Evolutionary conservation across 1,140 invertebrate genomes (phyloP), one percentile per base, ranked within the genome.

Genomic region (Ganaspis sp.): DNA sequence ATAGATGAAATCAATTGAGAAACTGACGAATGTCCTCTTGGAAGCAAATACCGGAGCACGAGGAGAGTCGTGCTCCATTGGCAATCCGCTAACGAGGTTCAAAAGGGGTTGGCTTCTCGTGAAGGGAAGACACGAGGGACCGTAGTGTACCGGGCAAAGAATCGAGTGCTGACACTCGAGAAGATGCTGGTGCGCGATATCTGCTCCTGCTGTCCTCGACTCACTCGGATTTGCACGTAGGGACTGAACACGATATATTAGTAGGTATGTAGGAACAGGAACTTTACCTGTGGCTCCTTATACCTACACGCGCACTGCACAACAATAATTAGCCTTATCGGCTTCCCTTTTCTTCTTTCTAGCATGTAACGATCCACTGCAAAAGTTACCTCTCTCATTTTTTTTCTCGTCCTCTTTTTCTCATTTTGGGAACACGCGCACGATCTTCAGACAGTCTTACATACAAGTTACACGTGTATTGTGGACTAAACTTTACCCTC

Each of bases 241-340:
- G 21, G 74, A 78, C 73, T 72, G 77, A 75, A 82, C 75, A 80
- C 83, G 78, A 85, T 82, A 85, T 82, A 84, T 84, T 84, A 83
- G 80, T 80, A 78, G 75, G 58, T 70, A 73, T 74, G 74, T 54
- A 54, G 53, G 53, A 42, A 77, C 45, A 71, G 64, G 42, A 23
- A 58, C 72, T 29, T 70, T 70, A 38, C 70, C 42, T 72, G 9
- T 45, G 64, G 40, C 54, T n/a, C 37, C 72, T 42, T 23, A 69
- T 75, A 73, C 54, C 76, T 78, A 42, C 54, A 53, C 53, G 26
- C 70, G 45, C 71, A 49, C 64, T 81, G 75, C 73, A 81, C 83
- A 87, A 88, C 87, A 87, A 89, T 88, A 89, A 89, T 89, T 89
- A 87, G 87, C 84, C 80, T 88, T 87, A 88, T 88, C 87, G 82